Base-by-base conservation (phyloP, 1,140 invertebrate genomes). In the Macrosteles quadrilineatus region DNA sequence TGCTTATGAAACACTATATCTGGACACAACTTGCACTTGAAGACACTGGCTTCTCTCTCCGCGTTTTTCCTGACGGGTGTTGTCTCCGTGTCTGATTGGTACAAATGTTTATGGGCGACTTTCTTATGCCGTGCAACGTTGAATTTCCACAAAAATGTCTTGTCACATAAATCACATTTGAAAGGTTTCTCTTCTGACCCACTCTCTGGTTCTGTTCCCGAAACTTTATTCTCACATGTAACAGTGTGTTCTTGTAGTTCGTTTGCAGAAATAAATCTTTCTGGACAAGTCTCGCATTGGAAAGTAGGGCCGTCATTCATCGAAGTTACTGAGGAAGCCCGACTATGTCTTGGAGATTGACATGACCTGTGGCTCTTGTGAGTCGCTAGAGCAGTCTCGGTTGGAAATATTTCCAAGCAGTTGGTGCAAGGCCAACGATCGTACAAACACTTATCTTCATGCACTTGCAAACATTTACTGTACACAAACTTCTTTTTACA, bases 301-400 rank as follows among this genome's bases (percentile, higher is more conserved):
- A 82, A 82, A 0, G 73, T 75, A 9, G 73, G 71, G 0, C 74
- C 69, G 21, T 81, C 82, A 0, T 66, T 70, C 19, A 71, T 68
- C 17, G 36, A 66, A 31, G 17, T 32, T 1, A 47, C 14, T 43
- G 64, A 67, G 9, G 14, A 2, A 11, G 45, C 11, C 21, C 50
- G 69, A 47, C 43, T 59, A 11, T 21, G 23, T 29, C 27, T 25
- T 29, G 32, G 32, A 14, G 32, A 36, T 14, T 59, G 55, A 12
- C 23, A 30, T 9, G 55, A 21, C 11, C 27, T 27, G 55, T 59
- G 55, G n/a, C 55, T 59, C 27, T 59, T 59, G n/a, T 59, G 55
- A 9, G 21, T 59, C 4, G 21, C 25, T 12, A 59, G 27, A n/a
- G 55, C 55, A 6, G 21, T 30, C 27, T 59, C 55, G 6, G 21